Evolutionary conservation across 2,797 vertebrate species (phyloP), one percentile per base, ranked within the genome.

Genomic region (Lepilemur ruficaudatus): DNA sequence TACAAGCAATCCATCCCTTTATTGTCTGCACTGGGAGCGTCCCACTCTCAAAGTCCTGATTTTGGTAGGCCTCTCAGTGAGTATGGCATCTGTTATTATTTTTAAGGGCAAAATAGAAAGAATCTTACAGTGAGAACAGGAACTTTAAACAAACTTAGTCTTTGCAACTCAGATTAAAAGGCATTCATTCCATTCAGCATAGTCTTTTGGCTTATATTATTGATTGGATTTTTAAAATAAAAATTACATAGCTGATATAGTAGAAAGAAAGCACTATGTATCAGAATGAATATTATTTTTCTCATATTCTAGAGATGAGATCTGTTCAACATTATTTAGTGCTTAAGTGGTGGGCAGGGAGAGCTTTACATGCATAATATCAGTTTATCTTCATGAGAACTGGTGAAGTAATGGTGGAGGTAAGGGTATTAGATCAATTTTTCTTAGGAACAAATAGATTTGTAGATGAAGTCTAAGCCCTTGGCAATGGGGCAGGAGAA

Each of bases 71-170:
- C 35, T 79, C 52, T n/a, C n/a, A 83, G 22, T 84, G 63, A 63
- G 43, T 93, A 50, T 84, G 48, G 25, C 57, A 92, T 69, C 7
- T 78, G 41, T 75, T 87, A 73, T 79, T 79, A 78, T 86, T 96
- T 81, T 86, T 69, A 92, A 91, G 70, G 65, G 43, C 43, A 41
- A 87, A 93, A 59, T 38, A 76, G n/a, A 35, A 89, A 88, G n/a
- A 63, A 61, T 72, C 28, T 73, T 95, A 73, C 61, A 76, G 38
- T 72, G 43, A 83, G 38, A 43, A 73, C 59, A 72, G 23, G 61
- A 89, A 83, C 6, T 32, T 70, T 52, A 69, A 69, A 88, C 59
- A 84, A 63, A 91, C 25, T 48, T 84, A 46, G 28, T n/a, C 41
- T 89, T 89, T 81, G 57, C 59, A 65, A 2, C 78, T 76, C 78